A percentile compares a stretch with the other conserved stretches of the same genome.
phyloP scores from a whole-genome alignment of 1,140 invertebrate genomes.

The Sitodiplosis mosellana region DNA sequence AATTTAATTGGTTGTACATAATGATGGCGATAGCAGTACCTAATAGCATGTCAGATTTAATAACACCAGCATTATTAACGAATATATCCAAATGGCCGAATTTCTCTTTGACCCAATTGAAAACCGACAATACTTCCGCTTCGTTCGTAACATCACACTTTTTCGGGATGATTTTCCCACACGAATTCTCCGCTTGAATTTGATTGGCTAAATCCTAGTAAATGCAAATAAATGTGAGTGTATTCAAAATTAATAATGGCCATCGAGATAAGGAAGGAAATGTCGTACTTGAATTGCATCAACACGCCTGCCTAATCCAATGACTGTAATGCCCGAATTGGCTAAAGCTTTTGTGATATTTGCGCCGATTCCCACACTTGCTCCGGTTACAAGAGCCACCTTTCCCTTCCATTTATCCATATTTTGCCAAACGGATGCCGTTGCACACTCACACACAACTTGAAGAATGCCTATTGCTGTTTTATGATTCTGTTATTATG shows the following conservation, averaged over 20 bases:
- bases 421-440: slow-evolving; percentile 1
- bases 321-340: slow-evolving; percentile 34
- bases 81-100: slow-evolving; percentile 17
- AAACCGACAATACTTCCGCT: slow-evolving; percentile 31
- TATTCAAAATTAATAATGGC: too few relatives aligned
- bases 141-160: slow-evolving; percentile 38
- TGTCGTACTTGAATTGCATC: slow-evolving; percentile 27
- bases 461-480: too few relatives aligned
- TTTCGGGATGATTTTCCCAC: slow-evolving; percentile 19
- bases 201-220: slow-evolving; percentile 10
- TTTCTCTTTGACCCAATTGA: slow-evolving; percentile 23
- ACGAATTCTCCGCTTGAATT: too few relatives aligned
- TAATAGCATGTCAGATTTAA: slow-evolving; percentile 19
- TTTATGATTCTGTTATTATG: too few relatives aligned
- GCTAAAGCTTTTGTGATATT: slow-evolving; percentile 25
- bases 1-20: neutral
- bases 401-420: slow-evolving; percentile 41
- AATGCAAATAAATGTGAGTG: neutral
- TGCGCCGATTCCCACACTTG: slow-evolving; percentile 42
- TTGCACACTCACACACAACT: too few relatives aligned
- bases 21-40: slow-evolving; percentile 7
- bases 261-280: neutral
- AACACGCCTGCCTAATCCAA: slow-evolving; percentile 35
- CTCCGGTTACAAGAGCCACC: slow-evolving; percentile 44
- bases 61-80: slow-evolving; percentile 20